Conservation (phyloP, 2,888 invertebrate species). For the Limnephilus rhombicus region DNA sequence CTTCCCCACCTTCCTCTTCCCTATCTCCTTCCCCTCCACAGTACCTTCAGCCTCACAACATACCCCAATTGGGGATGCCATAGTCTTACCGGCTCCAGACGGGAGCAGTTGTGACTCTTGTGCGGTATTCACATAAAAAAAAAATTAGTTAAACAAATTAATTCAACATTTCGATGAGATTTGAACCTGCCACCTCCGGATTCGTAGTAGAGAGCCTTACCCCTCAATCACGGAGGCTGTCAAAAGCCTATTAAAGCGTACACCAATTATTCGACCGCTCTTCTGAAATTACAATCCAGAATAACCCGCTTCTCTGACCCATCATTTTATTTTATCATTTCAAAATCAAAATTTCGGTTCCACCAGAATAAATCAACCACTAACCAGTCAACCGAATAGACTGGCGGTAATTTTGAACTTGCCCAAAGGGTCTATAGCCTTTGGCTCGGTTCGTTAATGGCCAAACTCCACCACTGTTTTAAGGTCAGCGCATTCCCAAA, state of each 20-base stretch:
- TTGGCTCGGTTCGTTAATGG: neutral
- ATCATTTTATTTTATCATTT: neutral
- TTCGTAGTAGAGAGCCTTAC: no score
- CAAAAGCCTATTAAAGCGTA: neutral
- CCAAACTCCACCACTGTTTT: neutral
- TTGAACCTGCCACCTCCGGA: no score
- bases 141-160: no score
- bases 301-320: neutral
- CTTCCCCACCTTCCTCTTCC: no score
- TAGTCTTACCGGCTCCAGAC: no score
- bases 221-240: no score
- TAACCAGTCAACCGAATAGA: slow-evolving; percentile 17
- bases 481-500: neutral
- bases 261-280: neutral
- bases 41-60: no score
- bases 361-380: slow-evolving; percentile 4
- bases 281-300: neutral
- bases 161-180: no score
- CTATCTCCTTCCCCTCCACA: no score
- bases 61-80: no score
- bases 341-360: neutral
- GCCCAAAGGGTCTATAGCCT: neutral
- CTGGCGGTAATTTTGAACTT: slow-evolving; percentile 10
- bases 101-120: no score
- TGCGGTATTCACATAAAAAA: no score